Evolutionary conservation across 2,113 vertebrate genomes (phyloP).

Genomic region (Sterna hirundo): DNA sequence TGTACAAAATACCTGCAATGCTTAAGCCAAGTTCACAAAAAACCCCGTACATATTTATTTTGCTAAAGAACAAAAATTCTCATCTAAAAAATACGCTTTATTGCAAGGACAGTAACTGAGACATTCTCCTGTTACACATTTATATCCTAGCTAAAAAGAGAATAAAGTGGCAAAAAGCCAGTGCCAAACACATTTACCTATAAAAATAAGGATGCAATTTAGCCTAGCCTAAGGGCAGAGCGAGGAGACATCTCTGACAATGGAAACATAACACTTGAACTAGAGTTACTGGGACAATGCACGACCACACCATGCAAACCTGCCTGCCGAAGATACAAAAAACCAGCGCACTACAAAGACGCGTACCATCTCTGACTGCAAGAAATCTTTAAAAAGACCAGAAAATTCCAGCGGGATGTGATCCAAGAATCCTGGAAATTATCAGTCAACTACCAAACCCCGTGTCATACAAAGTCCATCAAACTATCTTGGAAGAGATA

Average conservation of each 20-base stretch:
- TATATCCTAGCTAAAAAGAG: background rate
- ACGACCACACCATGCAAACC: background rate
- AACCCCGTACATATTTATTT: background rate
- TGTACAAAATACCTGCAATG: background rate
- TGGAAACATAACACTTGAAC: background rate
- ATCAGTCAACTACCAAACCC: background rate
- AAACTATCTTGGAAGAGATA: background rate
- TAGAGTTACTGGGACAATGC: background rate
- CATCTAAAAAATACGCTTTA: background rate
- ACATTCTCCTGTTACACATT: background rate
- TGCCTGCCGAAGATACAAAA: background rate
- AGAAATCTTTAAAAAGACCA: background rate
- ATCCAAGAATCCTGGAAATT: background rate
- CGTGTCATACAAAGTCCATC: background rate
- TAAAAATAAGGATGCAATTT: background rate
- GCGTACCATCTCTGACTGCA: background rate
- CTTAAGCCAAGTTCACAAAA: background rate
- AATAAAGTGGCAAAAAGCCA: background rate
- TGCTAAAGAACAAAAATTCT: background rate
- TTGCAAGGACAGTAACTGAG: background rate
- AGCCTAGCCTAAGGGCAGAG: background rate
- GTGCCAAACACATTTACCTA: background rate
- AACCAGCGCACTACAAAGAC: background rate
- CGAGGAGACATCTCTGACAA: background rate
- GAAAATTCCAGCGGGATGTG: background rate